A percentile compares a stretch with the other conserved stretches of the same genome.
Evolutionary conservation across 2,113 vertebrate genomes (phyloP).

Genomic region (Xenopus laevis): DNA sequence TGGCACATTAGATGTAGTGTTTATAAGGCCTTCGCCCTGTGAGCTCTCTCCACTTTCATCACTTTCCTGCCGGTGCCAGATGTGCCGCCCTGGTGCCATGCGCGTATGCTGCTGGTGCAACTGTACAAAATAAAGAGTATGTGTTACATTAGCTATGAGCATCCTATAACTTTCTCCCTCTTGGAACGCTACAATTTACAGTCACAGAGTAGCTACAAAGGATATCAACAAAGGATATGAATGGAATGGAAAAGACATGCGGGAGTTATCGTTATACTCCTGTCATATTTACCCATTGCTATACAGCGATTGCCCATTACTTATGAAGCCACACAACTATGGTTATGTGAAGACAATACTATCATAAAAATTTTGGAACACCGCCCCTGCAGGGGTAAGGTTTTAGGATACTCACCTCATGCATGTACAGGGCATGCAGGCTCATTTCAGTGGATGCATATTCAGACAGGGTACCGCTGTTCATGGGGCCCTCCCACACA

Average conservation of each 20-base stretch:
- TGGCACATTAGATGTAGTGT: constrained; percentile 63
- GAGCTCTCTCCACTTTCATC: constrained; percentile 90
- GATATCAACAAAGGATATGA: too few species aligned
- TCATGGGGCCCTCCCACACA: constrained; percentile 90
- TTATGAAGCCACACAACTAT: too few species aligned
- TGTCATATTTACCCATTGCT: too few species aligned
- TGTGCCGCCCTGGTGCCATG: constrained; percentile 81
- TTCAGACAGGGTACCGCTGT: constrained; percentile 90
- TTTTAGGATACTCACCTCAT: constrained; percentile 74
- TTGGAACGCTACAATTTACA: too few species aligned
- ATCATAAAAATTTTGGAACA: background rate
- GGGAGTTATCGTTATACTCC: too few species aligned
- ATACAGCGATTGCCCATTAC: too few species aligned
- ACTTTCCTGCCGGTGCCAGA: constrained; percentile 92
- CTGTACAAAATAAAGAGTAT: constrained; percentile 55
- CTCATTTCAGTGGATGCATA: constrained; percentile 97
- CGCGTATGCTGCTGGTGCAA: constrained; percentile 92
- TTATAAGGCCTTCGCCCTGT: constrained; percentile 72
- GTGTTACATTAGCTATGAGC: too few species aligned
- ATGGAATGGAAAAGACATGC: too few species aligned
- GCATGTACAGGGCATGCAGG: constrained; percentile 94
- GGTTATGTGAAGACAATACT: too few species aligned
- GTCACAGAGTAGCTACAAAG: too few species aligned
- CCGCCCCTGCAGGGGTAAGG: too few species aligned
- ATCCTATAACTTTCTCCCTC: too few species aligned